phyloP scores from a whole-genome alignment of 2,888 invertebrate genomes.

The Hirtodrosophila confusa region DNA sequence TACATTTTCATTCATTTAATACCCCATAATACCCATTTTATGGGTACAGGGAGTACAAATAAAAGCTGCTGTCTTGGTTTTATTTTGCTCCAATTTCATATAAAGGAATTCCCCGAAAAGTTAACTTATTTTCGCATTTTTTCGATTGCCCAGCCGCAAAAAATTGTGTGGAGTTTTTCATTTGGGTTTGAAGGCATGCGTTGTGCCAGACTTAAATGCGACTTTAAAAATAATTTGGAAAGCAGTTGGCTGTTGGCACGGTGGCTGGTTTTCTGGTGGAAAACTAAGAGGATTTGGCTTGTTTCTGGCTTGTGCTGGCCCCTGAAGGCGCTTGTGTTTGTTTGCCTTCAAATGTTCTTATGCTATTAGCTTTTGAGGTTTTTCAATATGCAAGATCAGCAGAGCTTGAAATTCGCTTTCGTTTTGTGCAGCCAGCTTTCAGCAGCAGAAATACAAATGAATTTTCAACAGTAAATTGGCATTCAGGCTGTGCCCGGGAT shows the following conservation, averaged over 20 bases:
- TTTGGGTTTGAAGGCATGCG: too few species aligned
- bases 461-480: constrained; percentile 6
- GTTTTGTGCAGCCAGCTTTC: constrained; percentile 4
- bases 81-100: too few species aligned
- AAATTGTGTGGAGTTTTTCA: too few species aligned
- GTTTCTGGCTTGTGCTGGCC: constrained; percentile 43
- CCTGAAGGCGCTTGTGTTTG: constrained; percentile 51
- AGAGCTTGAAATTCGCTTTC: constrained; percentile 44
- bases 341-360: constrained; percentile 48
- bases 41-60: too few species aligned
- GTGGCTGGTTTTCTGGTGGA: constrained; percentile 14
- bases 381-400: constrained; percentile 26
- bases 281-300: constrained; percentile 68
- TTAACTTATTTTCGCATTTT: too few species aligned
- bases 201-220: constrained; percentile 28
- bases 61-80: too few species aligned
- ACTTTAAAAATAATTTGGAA: constrained; percentile 30
- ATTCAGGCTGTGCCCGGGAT: constrained; percentile 5
- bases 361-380: constrained; percentile 54
- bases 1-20: too few species aligned
- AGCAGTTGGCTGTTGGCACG: background rate
- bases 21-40: too few species aligned
- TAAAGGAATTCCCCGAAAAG: too few species aligned
- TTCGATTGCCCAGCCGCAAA: too few species aligned
- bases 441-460: background rate